phyloP scores from a whole-genome alignment of 2,113 vertebrate genomes.

The Myanophis thanlyinensis region DNA sequence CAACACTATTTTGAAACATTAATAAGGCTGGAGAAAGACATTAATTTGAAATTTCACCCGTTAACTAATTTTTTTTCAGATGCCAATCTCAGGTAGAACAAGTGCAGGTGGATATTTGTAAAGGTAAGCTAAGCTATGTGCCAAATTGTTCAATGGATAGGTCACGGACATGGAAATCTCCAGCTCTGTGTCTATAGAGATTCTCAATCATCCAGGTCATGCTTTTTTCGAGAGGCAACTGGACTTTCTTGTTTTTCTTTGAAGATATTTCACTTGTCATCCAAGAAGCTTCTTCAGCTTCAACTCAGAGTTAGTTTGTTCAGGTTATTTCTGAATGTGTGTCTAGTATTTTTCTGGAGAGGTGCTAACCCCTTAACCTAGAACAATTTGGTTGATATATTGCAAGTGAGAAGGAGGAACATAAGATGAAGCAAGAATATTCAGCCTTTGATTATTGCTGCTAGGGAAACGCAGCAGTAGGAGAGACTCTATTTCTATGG shows the following conservation, averaged over 20 bases:
- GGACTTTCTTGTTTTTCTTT: too few species aligned
- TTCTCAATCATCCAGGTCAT: too few species aligned
- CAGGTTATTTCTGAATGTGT: background rate
- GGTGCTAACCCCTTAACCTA: background rate
- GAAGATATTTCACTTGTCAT: too few species aligned
- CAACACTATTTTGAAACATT: background rate
- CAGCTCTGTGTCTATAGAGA: background rate
- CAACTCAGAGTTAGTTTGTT: background rate
- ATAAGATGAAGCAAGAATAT: background rate
- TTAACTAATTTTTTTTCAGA: background rate
- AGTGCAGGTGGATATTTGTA: background rate
- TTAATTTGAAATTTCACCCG: background rate
- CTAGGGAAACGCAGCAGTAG: background rate
- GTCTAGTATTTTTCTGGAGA: background rate
- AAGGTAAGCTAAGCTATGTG: background rate
- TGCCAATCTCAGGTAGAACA: background rate
- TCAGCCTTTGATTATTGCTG: background rate
- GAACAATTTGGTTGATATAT: background rate
- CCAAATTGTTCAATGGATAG: background rate
- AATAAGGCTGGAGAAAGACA: background rate
- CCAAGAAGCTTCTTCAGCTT: background rate
- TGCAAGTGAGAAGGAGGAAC: background rate
- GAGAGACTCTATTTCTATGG: background rate
- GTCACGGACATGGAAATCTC: background rate
- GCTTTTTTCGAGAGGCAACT: too few species aligned